A percentile compares a stretch with the other conserved stretches of the same genome.
Conservation (phyloP, 2,888 invertebrate species). For the Chesias legatella region DNA sequence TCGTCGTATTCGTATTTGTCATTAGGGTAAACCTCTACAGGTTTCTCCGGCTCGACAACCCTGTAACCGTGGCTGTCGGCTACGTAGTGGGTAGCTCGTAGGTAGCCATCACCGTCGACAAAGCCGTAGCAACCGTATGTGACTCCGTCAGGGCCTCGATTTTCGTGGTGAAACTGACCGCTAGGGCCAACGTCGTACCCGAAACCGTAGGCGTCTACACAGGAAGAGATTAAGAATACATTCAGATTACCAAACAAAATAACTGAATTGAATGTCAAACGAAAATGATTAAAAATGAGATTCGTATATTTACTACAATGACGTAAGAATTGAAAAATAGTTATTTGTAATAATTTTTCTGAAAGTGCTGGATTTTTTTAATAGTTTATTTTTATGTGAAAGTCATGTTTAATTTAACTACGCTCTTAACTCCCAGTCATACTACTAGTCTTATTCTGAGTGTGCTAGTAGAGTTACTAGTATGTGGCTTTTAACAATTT, state of each 20-base stretch:
- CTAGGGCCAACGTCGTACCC: conserved; percentile 88
- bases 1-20: conserved; percentile 66
- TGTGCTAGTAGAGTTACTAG: no score
- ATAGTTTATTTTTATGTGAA: no score
- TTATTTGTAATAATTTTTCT: no score
- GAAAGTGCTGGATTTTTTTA: no score
- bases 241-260: neutral
- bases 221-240: conserved; percentile 24
- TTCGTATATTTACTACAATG: no score
- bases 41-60: conserved; percentile 84
- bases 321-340: no score
- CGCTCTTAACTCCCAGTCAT: no score
- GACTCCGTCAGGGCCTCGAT: conserved; percentile 86
- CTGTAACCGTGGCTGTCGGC: conserved; percentile 90
- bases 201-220: conserved; percentile 87
- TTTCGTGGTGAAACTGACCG: conserved; percentile 90
- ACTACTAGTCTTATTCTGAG: no score
- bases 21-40: conserved; percentile 84
- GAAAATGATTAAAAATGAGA: no score
- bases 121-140: conserved; percentile 91
- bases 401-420: no score
- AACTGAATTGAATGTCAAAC: no score
- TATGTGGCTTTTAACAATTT: no score
- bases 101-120: conserved; percentile 83
- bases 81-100: conserved; percentile 87